phyloP scores from a whole-genome alignment of 2,113 vertebrate genomes.

The Actenoides lindsayi region DNA sequence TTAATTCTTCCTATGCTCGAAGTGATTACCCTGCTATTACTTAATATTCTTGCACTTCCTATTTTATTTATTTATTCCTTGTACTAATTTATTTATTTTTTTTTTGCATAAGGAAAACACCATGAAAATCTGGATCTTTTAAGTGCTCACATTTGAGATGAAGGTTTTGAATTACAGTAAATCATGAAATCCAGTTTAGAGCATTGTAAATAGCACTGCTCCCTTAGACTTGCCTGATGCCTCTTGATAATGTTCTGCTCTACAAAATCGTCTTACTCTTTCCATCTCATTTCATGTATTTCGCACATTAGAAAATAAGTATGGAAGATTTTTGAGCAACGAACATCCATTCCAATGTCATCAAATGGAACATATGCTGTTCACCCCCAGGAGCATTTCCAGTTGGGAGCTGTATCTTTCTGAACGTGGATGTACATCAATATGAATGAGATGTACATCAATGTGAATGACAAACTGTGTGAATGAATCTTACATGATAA shows the following conservation, averaged over 20 bases:
- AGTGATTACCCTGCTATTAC: constrained; percentile 30
- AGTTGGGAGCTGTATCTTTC: background rate
- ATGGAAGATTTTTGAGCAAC: background rate
- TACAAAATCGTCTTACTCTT: background rate
- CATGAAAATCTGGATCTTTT: background rate
- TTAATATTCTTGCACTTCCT: constrained; percentile 38
- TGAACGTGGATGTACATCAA: background rate
- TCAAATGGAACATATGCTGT: background rate
- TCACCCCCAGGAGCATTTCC: background rate
- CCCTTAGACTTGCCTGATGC: background rate
- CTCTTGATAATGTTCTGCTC: background rate
- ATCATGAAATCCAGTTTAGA: constrained; percentile 39
- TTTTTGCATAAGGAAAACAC: constrained; percentile 24
- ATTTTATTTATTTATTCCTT: constrained; percentile 60
- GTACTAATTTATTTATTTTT: background rate
- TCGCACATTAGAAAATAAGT: background rate
- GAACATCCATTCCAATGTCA: background rate
- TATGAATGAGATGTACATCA: background rate
- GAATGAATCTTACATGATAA: background rate
- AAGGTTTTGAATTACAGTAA: constrained; percentile 52
- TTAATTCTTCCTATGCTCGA: constrained; percentile 5
- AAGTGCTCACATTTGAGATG: constrained; percentile 26
- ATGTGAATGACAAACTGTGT: background rate
- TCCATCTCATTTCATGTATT: background rate
- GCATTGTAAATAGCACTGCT: background rate